Conservation (phyloP, 2,888 invertebrate species). For the Agriopis aurantiaria region DNA sequence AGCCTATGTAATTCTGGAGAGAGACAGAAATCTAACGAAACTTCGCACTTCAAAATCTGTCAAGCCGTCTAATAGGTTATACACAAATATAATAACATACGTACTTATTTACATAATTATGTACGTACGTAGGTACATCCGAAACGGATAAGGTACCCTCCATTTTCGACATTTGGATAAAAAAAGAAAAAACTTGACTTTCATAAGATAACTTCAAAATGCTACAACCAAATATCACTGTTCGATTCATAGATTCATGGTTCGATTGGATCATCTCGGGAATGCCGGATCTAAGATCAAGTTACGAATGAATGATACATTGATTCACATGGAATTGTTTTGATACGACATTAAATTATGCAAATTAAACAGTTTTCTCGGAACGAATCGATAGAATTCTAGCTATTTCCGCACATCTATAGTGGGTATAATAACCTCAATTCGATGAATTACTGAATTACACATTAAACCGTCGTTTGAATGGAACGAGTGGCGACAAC, state of each 20-base stretch:
- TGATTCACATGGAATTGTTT: constrained; percentile 44
- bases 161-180: background rate
- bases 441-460: constrained; percentile 65
- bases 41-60: background rate
- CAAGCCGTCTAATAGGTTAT: background rate
- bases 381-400: constrained; percentile 54
- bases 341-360: constrained; percentile 50
- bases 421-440: constrained; percentile 50
- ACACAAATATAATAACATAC: background rate
- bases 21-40: background rate
- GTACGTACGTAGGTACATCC: too few species aligned
- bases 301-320: constrained; percentile 36
- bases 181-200: background rate
- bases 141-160: background rate
- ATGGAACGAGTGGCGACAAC: constrained; percentile 56
- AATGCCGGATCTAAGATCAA: constrained; percentile 42
- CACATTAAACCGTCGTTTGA: constrained; percentile 63
- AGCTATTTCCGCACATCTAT: constrained; percentile 59
- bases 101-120: background rate
- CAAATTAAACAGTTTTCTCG: constrained; percentile 54
- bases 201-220: background rate
- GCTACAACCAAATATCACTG: background rate
- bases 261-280: background rate
- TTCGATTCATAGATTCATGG: too few species aligned
- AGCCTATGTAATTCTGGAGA: too few species aligned